These are phyloP conservation scores for Caradrina kadenii DNA, from an alignment of 2,888 invertebrate species.

Conservation along the genomic window DNA sequence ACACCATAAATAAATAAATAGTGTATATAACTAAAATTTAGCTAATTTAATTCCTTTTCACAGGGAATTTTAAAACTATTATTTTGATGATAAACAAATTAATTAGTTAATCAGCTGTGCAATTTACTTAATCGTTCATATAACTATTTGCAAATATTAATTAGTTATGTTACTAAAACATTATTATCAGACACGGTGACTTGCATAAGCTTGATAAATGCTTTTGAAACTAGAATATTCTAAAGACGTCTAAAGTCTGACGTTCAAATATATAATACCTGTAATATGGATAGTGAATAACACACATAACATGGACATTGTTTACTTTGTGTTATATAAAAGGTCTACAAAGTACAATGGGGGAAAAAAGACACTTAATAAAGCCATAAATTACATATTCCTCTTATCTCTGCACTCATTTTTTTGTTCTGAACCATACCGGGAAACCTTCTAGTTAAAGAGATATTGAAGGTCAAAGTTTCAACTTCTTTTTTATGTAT, in stretches of 20 bases:
- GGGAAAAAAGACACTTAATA: too few species aligned
- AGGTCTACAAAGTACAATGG: background rate
- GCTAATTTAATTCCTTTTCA: slow-evolving; percentile 5
- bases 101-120: slow-evolving; percentile 5
- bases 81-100: slow-evolving; percentile 6
- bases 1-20: background rate
- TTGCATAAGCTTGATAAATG: slow-evolving; percentile 7
- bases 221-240: background rate
- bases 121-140: background rate
- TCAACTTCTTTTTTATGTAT: too few species aligned
- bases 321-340: background rate
- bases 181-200: background rate
- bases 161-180: background rate
- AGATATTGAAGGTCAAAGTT: too few species aligned
- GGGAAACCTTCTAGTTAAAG: too few species aligned
- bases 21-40: background rate
- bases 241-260: background rate
- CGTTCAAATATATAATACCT: background rate
- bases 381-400: too few species aligned
- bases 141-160: slow-evolving; percentile 4
- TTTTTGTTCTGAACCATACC: too few species aligned
- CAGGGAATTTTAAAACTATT: background rate
- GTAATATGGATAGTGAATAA: background rate
- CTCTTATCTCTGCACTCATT: too few species aligned
- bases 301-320: background rate